Percentiles rank a stretch among this genome's conserved stretches.
phyloP scores from a whole-genome alignment of 2,113 vertebrate species.

The Ceyx cyanopectus region DNA sequence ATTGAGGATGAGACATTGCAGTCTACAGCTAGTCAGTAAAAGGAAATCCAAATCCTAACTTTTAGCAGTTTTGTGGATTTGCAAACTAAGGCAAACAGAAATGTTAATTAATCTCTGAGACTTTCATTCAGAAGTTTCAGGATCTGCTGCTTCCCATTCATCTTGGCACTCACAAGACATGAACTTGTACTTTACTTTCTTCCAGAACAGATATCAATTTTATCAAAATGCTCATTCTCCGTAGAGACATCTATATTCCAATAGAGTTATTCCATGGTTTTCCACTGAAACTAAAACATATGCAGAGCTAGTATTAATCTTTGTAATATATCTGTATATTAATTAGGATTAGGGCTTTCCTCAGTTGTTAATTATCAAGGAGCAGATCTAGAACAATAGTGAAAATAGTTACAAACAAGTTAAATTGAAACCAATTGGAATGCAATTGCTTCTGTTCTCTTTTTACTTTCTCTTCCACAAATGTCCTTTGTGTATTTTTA shows the following conservation, averaged over 20 bases:
- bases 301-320: neutral
- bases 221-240: neutral
- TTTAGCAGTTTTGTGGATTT: neutral
- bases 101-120: neutral
- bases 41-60: neutral
- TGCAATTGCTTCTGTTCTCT: neutral
- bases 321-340: neutral
- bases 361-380: neutral
- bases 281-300: neutral
- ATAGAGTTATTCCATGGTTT: neutral
- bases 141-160: neutral
- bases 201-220: neutral
- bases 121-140: neutral
- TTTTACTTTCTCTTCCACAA: neutral
- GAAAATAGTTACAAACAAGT: neutral
- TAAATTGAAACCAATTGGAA: neutral
- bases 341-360: neutral
- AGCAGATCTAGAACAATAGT: neutral
- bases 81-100: neutral
- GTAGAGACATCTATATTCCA: neutral
- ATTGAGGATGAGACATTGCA: neutral
- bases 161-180: neutral
- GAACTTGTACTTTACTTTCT: neutral
- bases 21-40: neutral
- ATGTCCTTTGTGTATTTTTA: neutral